phyloP scores from a whole-genome alignment of 2,113 vertebrate species.

The Psittacula cyanocephala region DNA sequence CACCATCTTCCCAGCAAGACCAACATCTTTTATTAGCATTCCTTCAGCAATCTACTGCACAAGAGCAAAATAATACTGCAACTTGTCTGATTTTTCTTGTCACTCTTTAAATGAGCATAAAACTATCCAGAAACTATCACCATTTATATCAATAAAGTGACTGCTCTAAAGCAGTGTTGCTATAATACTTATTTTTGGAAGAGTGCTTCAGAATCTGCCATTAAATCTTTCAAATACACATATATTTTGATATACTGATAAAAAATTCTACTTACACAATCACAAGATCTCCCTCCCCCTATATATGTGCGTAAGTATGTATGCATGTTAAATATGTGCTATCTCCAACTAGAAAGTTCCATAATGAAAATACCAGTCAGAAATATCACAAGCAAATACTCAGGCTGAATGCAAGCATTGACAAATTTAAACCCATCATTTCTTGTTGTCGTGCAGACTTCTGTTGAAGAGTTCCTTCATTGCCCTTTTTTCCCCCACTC shows the following conservation, averaged over 20 bases:
- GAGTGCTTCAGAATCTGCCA: neutral
- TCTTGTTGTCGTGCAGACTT: neutral
- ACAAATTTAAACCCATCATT: neutral
- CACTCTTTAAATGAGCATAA: neutral
- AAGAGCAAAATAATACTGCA: neutral
- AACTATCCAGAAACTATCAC: neutral
- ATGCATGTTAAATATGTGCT: too few species aligned
- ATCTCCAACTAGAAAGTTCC: neutral
- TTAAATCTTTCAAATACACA: neutral
- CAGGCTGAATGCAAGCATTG: neutral
- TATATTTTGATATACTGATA: neutral
- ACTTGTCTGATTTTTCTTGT: neutral
- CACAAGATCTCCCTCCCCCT: neutral
- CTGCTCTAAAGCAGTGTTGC: neutral
- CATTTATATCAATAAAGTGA: neutral
- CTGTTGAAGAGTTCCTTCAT: neutral
- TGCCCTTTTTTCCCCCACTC: neutral
- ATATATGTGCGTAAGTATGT: fast-evolving
- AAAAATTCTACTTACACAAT: neutral
- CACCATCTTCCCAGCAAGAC: neutral
- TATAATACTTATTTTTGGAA: neutral
- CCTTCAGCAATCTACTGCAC: neutral
- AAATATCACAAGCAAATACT: neutral
- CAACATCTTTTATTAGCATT: neutral
- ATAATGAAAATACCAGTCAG: neutral